phyloP scores from a whole-genome alignment of 2,888 invertebrate species.

The Ashinkailepas kermadecensis region DNA sequence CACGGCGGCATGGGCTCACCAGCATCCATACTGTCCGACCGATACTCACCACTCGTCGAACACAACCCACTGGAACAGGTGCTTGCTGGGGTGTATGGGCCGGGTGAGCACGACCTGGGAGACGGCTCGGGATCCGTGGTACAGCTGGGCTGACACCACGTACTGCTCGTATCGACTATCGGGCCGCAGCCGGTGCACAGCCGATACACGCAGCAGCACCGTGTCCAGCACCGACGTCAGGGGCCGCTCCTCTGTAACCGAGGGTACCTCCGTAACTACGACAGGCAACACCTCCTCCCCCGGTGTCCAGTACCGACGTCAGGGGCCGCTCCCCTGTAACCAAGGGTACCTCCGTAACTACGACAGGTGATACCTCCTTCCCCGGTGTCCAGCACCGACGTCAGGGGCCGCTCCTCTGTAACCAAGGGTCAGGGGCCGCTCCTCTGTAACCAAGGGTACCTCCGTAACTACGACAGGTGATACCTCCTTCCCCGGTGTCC shows the following conservation, averaged over 20 bases:
- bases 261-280: not conserved
- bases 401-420: not conserved
- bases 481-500: slow-evolving; percentile 44
- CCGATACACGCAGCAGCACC: slow-evolving; percentile 43
- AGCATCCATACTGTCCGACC: too few species aligned
- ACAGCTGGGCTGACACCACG: slow-evolving; percentile 74
- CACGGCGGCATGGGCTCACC: too few species aligned
- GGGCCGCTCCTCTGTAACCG: slow-evolving; percentile 28
- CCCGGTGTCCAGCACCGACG: slow-evolving; percentile 54
- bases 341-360: too few species aligned
- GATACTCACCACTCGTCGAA: slow-evolving; percentile 72
- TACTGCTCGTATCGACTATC: slow-evolving; percentile 80
- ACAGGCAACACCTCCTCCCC: too few species aligned
- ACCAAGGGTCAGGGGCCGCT: not conserved
- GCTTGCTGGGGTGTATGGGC: slow-evolving; percentile 57
- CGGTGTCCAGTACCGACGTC: slow-evolving; percentile 54
- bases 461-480: too few species aligned
- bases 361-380: too few species aligned
- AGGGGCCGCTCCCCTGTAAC: not conserved
- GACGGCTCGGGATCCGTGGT: slow-evolving; percentile 75
- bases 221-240: slow-evolving; percentile 56
- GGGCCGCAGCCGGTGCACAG: slow-evolving; percentile 65
- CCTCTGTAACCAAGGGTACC: not conserved
- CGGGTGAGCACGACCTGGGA: slow-evolving; percentile 63
- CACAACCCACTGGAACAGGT: slow-evolving; percentile 70